A percentile compares a stretch with the other conserved stretches of the same genome.
phyloP scores from a whole-genome alignment of 2,888 invertebrate species.

The Dicycla oo region DNA sequence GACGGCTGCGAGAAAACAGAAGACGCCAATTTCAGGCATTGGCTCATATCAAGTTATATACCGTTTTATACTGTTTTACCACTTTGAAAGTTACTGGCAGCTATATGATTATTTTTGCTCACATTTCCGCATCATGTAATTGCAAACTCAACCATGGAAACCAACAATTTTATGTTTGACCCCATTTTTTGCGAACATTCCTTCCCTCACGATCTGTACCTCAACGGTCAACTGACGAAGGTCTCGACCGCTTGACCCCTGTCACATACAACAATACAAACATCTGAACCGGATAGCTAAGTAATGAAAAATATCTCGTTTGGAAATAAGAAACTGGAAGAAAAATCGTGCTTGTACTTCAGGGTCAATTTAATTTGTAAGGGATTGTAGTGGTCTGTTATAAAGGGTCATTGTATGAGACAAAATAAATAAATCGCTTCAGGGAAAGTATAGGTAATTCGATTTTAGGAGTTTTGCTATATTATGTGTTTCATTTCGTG shows the following conservation, averaged over 20 bases:
- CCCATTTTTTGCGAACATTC: not conserved
- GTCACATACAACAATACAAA: not conserved
- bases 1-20: too few species aligned
- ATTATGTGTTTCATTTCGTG: not conserved
- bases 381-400: not conserved
- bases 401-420: not conserved
- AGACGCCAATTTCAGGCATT: too few species aligned
- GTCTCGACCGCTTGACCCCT: not conserved
- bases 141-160: not conserved
- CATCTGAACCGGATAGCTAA: slow-evolving; percentile 66
- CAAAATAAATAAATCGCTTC: not conserved
- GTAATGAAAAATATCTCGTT: slow-evolving; percentile 36
- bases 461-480: not conserved
- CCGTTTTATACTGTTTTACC: not conserved
- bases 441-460: slow-evolving; percentile 10
- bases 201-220: too few species aligned
- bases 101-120: not conserved
- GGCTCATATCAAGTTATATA: too few species aligned
- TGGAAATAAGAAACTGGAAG: slow-evolving; percentile 14
- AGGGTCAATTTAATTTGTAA: not conserved
- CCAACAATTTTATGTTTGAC: not conserved
- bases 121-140: not conserved
- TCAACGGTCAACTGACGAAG: not conserved
- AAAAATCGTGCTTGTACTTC: not conserved
- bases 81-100: not conserved